Percentiles rank a stretch among this genome's conserved stretches.
phyloP scores from a whole-genome alignment of 1,140 invertebrate genomes.

The Lethocerus indicus region DNA sequence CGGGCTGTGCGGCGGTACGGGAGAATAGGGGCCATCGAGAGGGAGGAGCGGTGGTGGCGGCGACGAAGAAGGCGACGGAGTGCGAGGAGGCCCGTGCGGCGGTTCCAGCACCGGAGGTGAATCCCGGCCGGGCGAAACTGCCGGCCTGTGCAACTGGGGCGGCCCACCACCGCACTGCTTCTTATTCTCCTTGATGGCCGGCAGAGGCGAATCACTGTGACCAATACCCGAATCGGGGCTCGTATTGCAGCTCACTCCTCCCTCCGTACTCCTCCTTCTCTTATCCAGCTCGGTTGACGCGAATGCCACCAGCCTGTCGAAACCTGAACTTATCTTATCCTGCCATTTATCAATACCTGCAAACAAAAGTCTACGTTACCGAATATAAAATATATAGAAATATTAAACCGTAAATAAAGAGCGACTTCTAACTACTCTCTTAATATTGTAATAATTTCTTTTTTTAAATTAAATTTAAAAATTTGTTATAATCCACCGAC shows the following conservation, averaged over 20 bases:
- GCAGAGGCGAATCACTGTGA: slow-evolving; percentile 39
- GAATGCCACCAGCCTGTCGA: slow-evolving; percentile 71
- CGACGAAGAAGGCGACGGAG: slow-evolving; percentile 43
- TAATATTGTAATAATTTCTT: no score
- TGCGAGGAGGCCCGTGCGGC: slow-evolving; percentile 35
- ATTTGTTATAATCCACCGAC: slow-evolving; percentile 11
- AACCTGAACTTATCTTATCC: slow-evolving; percentile 68
- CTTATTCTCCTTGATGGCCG: slow-evolving; percentile 17
- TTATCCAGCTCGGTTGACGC: slow-evolving; percentile 71
- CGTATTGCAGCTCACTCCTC: slow-evolving; percentile 40
- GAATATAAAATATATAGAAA: no score
- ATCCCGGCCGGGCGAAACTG: slow-evolving; percentile 22
- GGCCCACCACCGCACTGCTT: slow-evolving; percentile 5
- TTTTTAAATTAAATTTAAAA: not conserved
- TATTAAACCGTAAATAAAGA: no score
- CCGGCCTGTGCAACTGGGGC: slow-evolving; percentile 22
- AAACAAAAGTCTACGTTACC: slow-evolving; percentile 10
- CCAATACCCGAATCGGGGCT: slow-evolving; percentile 61
- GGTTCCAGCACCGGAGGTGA: slow-evolving; percentile 30
- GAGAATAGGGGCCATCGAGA: slow-evolving; percentile 24
- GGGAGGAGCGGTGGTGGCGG: slow-evolving; percentile 24
- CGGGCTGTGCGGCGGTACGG: slow-evolving; percentile 21
- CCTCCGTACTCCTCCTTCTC: slow-evolving; percentile 55
- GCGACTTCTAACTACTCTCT: no score
- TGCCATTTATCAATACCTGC: slow-evolving; percentile 48